phyloP scores from a whole-genome alignment of 1,140 invertebrate genomes.

The Tachypleus tridentatus region DNA sequence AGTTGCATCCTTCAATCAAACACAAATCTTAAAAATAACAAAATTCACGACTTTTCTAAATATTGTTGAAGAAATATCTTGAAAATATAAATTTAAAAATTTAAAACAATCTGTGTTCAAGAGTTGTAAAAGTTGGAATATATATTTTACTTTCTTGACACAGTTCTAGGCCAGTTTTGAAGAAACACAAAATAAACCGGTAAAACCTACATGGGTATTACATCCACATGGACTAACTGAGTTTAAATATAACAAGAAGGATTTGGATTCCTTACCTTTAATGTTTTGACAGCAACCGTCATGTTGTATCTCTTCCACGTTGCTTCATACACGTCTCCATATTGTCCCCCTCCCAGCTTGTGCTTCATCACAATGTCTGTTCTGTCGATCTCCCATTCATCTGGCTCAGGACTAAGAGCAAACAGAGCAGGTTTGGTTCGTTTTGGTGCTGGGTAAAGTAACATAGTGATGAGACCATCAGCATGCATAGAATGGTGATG shows the following conservation, averaged over 20 bases:
- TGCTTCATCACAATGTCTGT: slow-evolving; percentile 99
- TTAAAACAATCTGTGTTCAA: too few relatives aligned
- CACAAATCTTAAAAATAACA: too few relatives aligned
- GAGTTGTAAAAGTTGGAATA: too few relatives aligned
- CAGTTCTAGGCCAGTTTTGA: too few relatives aligned
- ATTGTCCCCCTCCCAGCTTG: slow-evolving; percentile 93
- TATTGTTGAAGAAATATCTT: too few relatives aligned
- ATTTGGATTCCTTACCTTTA: slow-evolving; percentile 53
- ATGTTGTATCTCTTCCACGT: slow-evolving; percentile 95
- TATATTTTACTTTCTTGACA: too few relatives aligned
- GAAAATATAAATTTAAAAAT: too few relatives aligned
- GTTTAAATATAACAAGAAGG: too few relatives aligned
- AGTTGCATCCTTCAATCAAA: too few relatives aligned
- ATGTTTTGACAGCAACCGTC: slow-evolving; percentile 94
- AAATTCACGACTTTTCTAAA: too few relatives aligned
- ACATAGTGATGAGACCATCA: slow-evolving; percentile 89
- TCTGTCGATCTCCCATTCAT: slow-evolving; percentile 96
- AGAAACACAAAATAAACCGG: too few relatives aligned
- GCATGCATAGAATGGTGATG: slow-evolving; percentile 95
- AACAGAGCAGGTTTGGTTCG: slow-evolving; percentile 92
- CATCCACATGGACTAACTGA: neutral
- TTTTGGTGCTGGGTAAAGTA: slow-evolving; percentile 95
- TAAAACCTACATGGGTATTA: too few relatives aligned
- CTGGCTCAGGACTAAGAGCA: slow-evolving; percentile 75
- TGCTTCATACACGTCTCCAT: slow-evolving; percentile 98